These are phyloP conservation scores for Hemiprocne comata DNA, from an alignment of 2,113 vertebrate genomes.

Conservation along the genomic window DNA sequence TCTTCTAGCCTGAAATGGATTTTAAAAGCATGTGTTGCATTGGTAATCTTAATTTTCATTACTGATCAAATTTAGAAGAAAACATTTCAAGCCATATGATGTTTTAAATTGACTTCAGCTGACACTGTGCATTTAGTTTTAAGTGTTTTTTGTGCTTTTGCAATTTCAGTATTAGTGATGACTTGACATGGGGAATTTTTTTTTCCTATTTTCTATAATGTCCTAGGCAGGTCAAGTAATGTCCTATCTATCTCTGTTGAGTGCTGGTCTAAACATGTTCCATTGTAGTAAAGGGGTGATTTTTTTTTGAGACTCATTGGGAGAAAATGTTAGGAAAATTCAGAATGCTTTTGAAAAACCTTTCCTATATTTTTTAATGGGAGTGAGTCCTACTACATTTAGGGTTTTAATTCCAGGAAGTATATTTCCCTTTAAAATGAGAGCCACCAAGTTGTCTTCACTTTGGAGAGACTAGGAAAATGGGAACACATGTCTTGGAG, in stretches of 20 bases:
- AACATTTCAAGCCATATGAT: neutral
- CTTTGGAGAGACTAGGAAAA: neutral
- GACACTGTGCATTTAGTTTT: neutral
- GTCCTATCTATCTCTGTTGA: neutral
- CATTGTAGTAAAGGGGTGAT: neutral
- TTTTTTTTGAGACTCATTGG: neutral
- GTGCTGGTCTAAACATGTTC: neutral
- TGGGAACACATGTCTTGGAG: neutral
- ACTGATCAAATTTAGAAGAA: neutral
- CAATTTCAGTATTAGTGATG: neutral
- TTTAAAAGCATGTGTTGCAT: neutral
- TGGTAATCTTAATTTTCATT: neutral
- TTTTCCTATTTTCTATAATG: neutral
- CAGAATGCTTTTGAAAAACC: neutral
- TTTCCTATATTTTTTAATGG: neutral
- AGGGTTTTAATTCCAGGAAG: neutral
- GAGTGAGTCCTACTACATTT: neutral
- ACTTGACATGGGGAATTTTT: neutral
- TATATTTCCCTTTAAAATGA: neutral
- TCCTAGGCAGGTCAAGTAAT: neutral
- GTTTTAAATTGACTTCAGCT: neutral
- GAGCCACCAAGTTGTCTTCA: neutral
- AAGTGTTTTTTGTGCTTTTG: neutral
- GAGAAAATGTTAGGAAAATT: neutral
- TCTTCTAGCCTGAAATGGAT: neutral